Evolutionary conservation across 1,140 invertebrate genomes (phyloP).

Genomic region (Macrobrachium nipponense): DNA sequence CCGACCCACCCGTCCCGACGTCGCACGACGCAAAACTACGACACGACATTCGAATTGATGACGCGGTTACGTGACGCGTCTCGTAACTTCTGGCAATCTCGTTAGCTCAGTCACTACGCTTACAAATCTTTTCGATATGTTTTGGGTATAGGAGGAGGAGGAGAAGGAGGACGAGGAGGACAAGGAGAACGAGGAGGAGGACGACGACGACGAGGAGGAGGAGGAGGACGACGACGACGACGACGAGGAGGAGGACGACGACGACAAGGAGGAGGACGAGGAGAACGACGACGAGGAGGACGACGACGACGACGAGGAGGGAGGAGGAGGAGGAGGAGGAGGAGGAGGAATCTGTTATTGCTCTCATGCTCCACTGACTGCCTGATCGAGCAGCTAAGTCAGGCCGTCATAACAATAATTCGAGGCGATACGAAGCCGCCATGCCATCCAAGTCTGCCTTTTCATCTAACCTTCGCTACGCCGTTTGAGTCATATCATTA

Average conservation of each 20-base stretch:
- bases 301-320: neutral
- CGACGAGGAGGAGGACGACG: neutral
- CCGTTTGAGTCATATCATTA: too few species aligned
- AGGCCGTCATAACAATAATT: neutral
- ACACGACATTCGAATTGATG: too few species aligned
- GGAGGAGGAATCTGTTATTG: neutral
- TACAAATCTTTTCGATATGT: too few species aligned
- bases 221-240: neutral
- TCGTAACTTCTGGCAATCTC: too few species aligned
- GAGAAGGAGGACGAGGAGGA: neutral
- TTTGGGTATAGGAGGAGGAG: neutral
- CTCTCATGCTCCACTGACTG: neutral
- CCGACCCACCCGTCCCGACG: too few species aligned
- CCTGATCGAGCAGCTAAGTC: neutral
- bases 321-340: neutral
- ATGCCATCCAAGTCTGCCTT: too few species aligned
- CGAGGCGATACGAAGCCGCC: too few species aligned
- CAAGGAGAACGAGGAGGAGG: neutral
- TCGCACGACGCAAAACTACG: too few species aligned
- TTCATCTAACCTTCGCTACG: too few species aligned
- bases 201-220: neutral
- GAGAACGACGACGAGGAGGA: neutral
- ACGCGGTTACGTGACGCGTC: too few species aligned
- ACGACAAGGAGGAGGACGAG: neutral
- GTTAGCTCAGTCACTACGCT: too few species aligned